Percentiles rank a stretch among this genome's conserved stretches.
phyloP scores from a whole-genome alignment of 2,113 vertebrate species.

The Tichodroma muraria region DNA sequence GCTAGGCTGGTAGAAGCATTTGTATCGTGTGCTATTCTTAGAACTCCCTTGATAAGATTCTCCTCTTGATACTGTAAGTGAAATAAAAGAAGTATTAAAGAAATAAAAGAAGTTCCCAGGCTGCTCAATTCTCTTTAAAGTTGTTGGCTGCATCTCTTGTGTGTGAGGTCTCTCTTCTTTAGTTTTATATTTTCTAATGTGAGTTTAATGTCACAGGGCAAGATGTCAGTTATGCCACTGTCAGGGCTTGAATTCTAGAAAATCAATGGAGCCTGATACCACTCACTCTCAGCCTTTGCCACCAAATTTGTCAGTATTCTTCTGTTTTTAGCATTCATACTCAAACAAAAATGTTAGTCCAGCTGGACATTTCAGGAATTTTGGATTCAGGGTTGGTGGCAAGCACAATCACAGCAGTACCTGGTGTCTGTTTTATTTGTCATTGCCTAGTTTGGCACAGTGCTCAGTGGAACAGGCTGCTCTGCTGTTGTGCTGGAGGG shows the following conservation, averaged over 20 bases:
- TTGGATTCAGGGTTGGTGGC: background rate
- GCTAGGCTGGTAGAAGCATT: background rate
- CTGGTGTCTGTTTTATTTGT: background rate
- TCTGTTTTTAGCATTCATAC: background rate
- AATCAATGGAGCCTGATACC: background rate
- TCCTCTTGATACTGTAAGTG: background rate
- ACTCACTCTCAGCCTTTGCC: background rate
- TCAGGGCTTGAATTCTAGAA: background rate
- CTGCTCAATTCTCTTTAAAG: background rate
- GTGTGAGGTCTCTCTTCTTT: background rate
- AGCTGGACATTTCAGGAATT: background rate
- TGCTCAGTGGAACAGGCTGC: background rate
- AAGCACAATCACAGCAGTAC: background rate
- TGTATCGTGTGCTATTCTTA: slow-evolving; percentile 17
- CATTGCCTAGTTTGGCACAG: background rate
- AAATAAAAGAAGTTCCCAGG: background rate
- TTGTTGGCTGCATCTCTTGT: background rate
- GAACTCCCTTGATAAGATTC: background rate
- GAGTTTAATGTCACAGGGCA: background rate
- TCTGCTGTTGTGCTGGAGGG: background rate
- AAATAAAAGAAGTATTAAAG: background rate
- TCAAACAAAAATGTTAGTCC: background rate
- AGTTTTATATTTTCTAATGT: background rate
- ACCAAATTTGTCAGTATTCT: background rate
- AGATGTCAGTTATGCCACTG: background rate